Evolutionary conservation across 2,888 invertebrate species (phyloP).

Genomic region (Resseliella maxima): DNA sequence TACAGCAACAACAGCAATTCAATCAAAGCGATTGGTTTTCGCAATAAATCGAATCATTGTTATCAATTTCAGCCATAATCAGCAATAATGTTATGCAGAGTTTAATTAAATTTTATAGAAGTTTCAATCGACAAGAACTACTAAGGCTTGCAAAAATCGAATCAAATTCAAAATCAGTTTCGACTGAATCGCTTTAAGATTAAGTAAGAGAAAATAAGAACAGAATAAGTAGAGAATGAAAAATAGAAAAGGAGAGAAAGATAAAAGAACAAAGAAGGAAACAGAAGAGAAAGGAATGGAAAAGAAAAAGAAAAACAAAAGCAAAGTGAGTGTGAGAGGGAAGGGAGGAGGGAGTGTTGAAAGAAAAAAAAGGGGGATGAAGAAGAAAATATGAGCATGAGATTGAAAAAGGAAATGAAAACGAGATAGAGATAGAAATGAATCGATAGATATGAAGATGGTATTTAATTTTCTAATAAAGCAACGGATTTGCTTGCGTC

Average conservation of each 20-base stretch:
- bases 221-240: too few relatives aligned
- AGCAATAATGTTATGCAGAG: conserved; percentile 53
- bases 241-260: too few relatives aligned
- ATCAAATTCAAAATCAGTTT: neutral
- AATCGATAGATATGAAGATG: neutral
- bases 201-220: too few relatives aligned
- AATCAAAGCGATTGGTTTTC: conserved; percentile 51
- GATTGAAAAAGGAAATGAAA: too few relatives aligned
- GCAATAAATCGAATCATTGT: conserved; percentile 52
- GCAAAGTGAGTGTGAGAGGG: too few relatives aligned
- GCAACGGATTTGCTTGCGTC: neutral
- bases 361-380: too few relatives aligned
- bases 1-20: conserved; percentile 43
- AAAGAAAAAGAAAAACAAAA: too few relatives aligned
- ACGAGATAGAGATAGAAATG: too few relatives aligned
- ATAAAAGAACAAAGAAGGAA: too few relatives aligned
- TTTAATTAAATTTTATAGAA: conserved; percentile 51
- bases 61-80: conserved; percentile 44
- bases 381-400: too few relatives aligned
- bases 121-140: neutral
- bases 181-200: neutral
- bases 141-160: neutral
- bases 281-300: too few relatives aligned
- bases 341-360: too few relatives aligned
- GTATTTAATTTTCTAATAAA: conserved; percentile 44